Percentiles rank a stretch among this genome's conserved stretches.
phyloP scores from a whole-genome alignment of 2,888 invertebrate genomes.

The Diploptera punctata region DNA sequence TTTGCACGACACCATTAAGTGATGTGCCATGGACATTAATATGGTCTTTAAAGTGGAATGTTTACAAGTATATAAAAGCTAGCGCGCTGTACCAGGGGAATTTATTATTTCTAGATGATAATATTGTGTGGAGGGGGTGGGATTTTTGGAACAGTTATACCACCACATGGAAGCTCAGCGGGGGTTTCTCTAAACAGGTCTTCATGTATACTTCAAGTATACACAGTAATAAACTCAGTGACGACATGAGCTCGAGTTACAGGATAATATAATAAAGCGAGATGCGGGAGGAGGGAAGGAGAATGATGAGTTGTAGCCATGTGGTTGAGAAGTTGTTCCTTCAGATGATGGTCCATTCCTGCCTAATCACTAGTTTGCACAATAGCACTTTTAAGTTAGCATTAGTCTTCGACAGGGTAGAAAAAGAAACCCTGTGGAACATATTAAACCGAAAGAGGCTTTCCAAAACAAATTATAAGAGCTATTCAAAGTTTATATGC shows the following conservation, averaged over 20 bases:
- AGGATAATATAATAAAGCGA: slow-evolving; percentile 42
- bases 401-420: too few relatives aligned
- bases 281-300: slow-evolving; percentile 10
- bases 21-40: slow-evolving; percentile 32
- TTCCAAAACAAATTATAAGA: too few relatives aligned
- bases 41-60: slow-evolving; percentile 33
- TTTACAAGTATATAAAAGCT: slow-evolving; percentile 33
- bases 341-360: neutral
- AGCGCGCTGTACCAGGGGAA: slow-evolving; percentile 9
- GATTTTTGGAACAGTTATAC: slow-evolving; percentile 32
- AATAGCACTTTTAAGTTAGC: too few relatives aligned
- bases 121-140: slow-evolving; percentile 3
- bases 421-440: too few relatives aligned
- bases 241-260: slow-evolving; percentile 39
- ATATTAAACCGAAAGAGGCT: too few relatives aligned
- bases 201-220: slow-evolving; percentile 19
- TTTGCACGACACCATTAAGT: neutral
- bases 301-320: slow-evolving; percentile 37
- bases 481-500: too few relatives aligned
- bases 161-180: slow-evolving; percentile 25
- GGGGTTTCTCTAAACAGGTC: slow-evolving; percentile 36
- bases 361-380: neutral
- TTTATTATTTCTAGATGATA: slow-evolving; percentile 20
- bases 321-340: slow-evolving; percentile 21
- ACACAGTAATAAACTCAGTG: slow-evolving; percentile 39